Evolutionary conservation across 2,797 vertebrate species (phyloP).

Genomic region (Hypotaenidia philippensis): DNA sequence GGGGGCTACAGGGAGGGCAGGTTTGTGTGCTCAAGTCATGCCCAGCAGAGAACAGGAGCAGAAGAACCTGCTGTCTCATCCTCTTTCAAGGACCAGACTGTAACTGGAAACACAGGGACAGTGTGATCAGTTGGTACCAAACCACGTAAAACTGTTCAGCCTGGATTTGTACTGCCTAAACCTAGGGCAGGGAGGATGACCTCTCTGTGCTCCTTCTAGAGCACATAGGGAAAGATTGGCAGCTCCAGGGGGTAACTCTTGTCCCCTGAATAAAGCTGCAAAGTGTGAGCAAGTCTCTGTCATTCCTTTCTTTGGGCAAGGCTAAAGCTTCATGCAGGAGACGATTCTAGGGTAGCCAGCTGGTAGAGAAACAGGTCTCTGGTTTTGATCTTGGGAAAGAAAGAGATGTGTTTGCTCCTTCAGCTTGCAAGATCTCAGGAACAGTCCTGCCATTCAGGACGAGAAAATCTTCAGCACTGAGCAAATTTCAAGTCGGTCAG

Average conservation of each 20-base stretch:
- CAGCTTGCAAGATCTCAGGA: neutral
- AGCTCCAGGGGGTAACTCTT: neutral
- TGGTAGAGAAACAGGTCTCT: neutral
- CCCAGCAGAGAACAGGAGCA: neutral
- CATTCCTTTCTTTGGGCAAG: neutral
- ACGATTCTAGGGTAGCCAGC: neutral
- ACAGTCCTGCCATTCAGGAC: neutral
- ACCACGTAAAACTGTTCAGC: neutral
- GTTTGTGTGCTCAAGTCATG: fast-evolving
- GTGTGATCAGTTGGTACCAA: neutral
- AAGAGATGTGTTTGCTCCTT: neutral
- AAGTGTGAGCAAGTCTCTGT: neutral
- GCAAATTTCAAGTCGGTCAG: neutral
- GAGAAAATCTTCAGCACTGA: neutral
- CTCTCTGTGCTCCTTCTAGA: neutral
- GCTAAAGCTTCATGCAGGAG: neutral
- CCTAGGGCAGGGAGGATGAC: neutral
- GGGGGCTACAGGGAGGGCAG: neutral
- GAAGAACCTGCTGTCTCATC: neutral
- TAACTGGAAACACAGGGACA: neutral
- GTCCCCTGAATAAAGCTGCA: neutral
- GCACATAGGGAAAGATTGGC: too few species aligned
- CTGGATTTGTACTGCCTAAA: fast-evolving
- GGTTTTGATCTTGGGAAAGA: neutral
- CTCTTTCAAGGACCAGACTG: neutral